phyloP scores from a whole-genome alignment of 1,140 invertebrate genomes.

The Drosophila sturtevanti region DNA sequence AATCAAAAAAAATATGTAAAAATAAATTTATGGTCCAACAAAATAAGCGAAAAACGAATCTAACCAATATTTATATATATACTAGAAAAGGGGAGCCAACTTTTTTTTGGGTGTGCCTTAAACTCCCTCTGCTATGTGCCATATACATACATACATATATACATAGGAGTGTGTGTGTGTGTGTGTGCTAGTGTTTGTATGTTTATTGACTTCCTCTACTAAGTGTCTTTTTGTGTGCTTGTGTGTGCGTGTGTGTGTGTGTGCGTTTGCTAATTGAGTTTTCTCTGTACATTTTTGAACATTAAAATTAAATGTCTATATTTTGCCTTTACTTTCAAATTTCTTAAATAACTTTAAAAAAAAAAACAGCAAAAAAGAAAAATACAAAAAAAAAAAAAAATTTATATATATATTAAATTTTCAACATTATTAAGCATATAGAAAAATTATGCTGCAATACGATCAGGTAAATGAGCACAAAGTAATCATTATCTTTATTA shows the following conservation, averaged over 20 bases:
- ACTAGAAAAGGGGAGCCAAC: neutral
- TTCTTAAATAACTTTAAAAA: constrained; percentile 23
- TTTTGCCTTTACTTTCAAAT: constrained; percentile 42
- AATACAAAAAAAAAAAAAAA: constrained; percentile 17
- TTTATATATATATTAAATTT: neutral
- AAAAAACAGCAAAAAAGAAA: constrained; percentile 17
- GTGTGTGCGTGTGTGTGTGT: constrained; percentile 7
- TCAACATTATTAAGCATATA: constrained; percentile 27
- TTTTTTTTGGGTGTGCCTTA: constrained; percentile 33
- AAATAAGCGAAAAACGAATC: constrained; percentile 3
- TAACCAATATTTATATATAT: neutral
- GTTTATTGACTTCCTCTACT: constrained; percentile 11
- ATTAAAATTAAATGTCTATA: neutral
- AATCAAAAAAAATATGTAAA: constrained; percentile 36
- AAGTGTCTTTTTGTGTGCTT: constrained; percentile 8
- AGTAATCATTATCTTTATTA: constrained; percentile 18
- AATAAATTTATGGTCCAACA: constrained; percentile 16
- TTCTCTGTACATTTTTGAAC: neutral
- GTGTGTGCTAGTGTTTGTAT: constrained; percentile 22
- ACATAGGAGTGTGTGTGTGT: neutral
- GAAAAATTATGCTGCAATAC: constrained; percentile 58
- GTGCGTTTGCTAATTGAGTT: constrained; percentile 32
- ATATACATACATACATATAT: too few relatives aligned
- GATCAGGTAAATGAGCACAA: constrained; percentile 53
- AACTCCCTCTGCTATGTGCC: constrained; percentile 23